Conservation (phyloP, 2,888 invertebrate genomes). For the Drosophila algonquin region DNA sequence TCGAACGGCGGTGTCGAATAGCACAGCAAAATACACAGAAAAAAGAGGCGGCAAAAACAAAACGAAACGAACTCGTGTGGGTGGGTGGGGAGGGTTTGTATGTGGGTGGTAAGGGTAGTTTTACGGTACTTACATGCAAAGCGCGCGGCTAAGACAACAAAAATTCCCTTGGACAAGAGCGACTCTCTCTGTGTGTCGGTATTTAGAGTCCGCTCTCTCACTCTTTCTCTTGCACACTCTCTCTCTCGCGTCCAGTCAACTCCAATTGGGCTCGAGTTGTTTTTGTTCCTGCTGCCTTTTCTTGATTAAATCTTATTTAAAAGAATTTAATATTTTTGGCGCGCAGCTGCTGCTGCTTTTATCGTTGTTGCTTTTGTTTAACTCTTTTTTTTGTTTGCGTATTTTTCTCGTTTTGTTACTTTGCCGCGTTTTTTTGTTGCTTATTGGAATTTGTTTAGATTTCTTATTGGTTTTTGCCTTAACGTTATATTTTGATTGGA, state of each 20-base stretch:
- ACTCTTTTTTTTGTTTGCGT: conserved; percentile 23
- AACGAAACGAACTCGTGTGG: conserved; percentile 36
- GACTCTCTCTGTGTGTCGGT: conserved; percentile 36
- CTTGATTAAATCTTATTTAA: conserved; percentile 68
- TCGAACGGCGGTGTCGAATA: neutral
- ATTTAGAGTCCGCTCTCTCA: conserved; percentile 20
- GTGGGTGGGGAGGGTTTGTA: neutral
- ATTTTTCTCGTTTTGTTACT: conserved; percentile 11
- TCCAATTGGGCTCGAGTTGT: conserved; percentile 24
- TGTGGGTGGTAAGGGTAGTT: conserved; percentile 21
- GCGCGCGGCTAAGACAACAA: conserved; percentile 65
- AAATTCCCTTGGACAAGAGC: conserved; percentile 48
- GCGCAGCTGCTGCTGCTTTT: conserved; percentile 41
- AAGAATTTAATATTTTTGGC: conserved; percentile 61
- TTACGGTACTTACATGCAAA: conserved; percentile 62
- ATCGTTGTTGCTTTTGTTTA: conserved; percentile 43
- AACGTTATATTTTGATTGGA: neutral
- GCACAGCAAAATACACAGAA: conserved; percentile 21
- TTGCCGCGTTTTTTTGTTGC: conserved; percentile 29
- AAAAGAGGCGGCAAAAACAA: conserved; percentile 46
- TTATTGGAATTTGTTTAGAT: conserved; percentile 47
- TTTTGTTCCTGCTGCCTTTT: conserved; percentile 29
- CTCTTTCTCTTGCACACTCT: conserved; percentile 18
- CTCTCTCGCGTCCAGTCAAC: conserved; percentile 6
- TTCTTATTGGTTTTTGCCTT: conserved; percentile 47